Conservation (phyloP, 2,888 invertebrate genomes). For the Agrenia bidenticulata region DNA sequence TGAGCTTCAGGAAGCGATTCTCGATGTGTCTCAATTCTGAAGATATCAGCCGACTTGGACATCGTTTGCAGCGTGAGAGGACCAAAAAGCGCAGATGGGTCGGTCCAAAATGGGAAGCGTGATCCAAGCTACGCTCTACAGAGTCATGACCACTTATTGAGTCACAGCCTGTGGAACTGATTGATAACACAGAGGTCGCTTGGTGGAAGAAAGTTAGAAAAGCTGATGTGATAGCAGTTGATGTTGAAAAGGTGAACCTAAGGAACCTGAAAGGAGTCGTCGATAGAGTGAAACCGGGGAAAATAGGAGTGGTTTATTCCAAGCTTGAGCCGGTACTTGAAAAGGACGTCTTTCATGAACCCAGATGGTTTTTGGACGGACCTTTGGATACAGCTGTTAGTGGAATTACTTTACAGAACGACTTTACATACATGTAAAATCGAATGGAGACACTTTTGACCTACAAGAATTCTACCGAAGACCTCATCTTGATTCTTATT, state of each 20-base stretch:
- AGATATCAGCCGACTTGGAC: neutral
- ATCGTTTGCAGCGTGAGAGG: neutral
- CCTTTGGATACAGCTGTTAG: neutral
- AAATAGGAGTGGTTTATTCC: neutral
- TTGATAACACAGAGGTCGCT: neutral
- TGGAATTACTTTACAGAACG: slow-evolving; percentile 5
- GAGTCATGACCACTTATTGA: slow-evolving; percentile 8
- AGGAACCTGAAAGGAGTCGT: slow-evolving; percentile 1
- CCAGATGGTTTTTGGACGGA: neutral
- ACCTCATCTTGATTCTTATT: neutral
- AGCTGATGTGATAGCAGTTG: neutral
- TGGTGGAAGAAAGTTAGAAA: neutral
- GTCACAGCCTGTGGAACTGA: neutral
- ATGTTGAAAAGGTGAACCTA: slow-evolving; percentile 3
- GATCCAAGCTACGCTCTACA: neutral
- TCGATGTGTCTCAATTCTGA: too few relatives aligned
- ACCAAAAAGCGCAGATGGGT: neutral
- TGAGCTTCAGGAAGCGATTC: too few relatives aligned
- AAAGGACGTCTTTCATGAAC: neutral
- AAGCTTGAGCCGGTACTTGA: neutral
- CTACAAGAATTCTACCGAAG: slow-evolving; percentile 26
- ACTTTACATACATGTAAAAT: slow-evolving; percentile 7
- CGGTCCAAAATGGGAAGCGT: neutral
- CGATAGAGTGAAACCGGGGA: neutral
- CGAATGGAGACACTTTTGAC: slow-evolving; percentile 22